phyloP scores from a whole-genome alignment of 2,888 invertebrate species.

The Alentia gelatinosa region DNA sequence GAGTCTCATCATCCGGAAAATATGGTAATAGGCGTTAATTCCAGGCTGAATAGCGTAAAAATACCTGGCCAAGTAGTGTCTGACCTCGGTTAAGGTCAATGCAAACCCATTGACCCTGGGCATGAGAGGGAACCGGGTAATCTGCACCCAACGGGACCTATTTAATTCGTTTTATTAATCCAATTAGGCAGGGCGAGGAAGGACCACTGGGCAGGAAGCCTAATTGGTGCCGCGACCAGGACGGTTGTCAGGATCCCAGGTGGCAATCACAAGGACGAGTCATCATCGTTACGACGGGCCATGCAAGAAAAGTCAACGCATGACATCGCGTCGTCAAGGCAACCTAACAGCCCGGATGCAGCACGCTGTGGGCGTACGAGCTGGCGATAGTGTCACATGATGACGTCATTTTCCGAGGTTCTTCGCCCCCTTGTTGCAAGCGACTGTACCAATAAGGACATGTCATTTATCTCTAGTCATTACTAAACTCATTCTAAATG shows the following conservation, averaged over 20 bases:
- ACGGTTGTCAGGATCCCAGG: neutral
- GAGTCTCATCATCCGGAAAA: neutral
- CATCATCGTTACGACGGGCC: constrained; percentile 17
- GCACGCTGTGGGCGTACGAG: neutral
- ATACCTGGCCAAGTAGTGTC: neutral
- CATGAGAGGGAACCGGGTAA: neutral
- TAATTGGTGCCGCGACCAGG: neutral
- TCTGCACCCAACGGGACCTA: neutral
- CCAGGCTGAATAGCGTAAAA: neutral
- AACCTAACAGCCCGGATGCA: neutral
- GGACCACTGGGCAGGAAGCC: neutral
- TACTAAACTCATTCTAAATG: no score
- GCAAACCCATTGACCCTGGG: neutral
- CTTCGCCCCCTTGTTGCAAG: no score
- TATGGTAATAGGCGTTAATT: neutral
- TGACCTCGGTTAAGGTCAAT: neutral
- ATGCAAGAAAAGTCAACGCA: neutral
- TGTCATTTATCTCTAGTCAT: no score
- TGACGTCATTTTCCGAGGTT: neutral
- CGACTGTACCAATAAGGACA: no score
- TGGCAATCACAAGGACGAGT: neutral
- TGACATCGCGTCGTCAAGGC: neutral
- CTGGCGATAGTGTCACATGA: neutral
- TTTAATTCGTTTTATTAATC: neutral
- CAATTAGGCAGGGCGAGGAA: neutral